Percentiles rank a stretch among this genome's conserved stretches.
phyloP scores from a whole-genome alignment of 2,113 vertebrate genomes.

The Phalacrocorax carbo region DNA sequence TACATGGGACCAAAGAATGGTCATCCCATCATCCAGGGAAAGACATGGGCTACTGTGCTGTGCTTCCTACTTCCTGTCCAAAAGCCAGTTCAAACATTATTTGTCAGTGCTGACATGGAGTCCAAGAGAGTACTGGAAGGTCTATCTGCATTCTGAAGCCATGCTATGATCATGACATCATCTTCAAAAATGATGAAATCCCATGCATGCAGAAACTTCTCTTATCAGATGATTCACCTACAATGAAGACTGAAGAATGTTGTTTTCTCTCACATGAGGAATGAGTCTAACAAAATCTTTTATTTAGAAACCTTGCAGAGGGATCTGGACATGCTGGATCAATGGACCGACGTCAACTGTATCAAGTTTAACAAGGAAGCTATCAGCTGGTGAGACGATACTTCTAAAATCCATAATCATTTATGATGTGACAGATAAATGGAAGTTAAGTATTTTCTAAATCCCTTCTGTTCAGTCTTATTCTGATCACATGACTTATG shows the following conservation, averaged over 20 bases:
- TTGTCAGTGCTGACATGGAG: background rate
- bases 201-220: background rate
- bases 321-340: too few species aligned
- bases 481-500: background rate
- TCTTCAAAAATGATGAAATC: background rate
- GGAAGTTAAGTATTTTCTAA: background rate
- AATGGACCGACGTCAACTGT: too few species aligned
- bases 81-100: background rate
- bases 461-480: background rate
- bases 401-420: background rate
- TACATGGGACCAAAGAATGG: too few species aligned
- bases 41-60: background rate
- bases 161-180: background rate
- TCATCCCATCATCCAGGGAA: background rate
- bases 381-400: background rate
- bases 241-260: background rate
- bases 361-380: background rate
- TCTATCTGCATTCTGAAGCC: background rate
- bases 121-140: background rate
- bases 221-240: background rate
- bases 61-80: background rate
- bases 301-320: background rate
- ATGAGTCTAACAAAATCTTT: background rate
- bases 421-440: background rate
- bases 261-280: background rate